Conservation (phyloP, 1,140 invertebrate genomes). For the Brachystomella parvula region DNA sequence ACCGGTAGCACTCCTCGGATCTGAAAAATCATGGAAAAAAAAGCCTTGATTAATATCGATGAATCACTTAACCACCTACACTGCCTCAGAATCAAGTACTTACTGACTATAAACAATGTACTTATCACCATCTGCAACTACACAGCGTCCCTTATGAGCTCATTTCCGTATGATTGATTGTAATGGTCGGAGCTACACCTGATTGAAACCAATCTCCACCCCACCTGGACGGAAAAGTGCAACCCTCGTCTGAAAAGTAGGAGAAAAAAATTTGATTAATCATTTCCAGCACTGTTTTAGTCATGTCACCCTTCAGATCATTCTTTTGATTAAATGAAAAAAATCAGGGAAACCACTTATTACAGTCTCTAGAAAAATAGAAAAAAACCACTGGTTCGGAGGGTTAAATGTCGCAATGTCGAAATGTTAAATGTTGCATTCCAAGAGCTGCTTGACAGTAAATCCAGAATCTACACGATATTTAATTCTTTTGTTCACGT, state of each 20-base stretch:
- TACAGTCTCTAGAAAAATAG: background rate
- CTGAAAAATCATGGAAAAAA: conserved; percentile 35
- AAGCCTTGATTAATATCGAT: background rate
- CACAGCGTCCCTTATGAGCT: conserved; percentile 66
- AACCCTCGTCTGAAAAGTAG: conserved; percentile 40
- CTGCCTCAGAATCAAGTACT: conserved; percentile 41
- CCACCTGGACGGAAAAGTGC: conserved; percentile 63
- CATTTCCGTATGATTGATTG: conserved; percentile 61
- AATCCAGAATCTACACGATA: too few relatives aligned
- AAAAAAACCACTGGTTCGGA: background rate
- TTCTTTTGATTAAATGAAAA: background rate
- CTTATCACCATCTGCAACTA: conserved; percentile 60
- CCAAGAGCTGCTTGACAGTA: too few relatives aligned
- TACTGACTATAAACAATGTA: conserved; percentile 66
- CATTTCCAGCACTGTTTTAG: background rate
- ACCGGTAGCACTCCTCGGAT: conserved; percentile 51
- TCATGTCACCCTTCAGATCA: background rate
- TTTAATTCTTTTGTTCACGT: too few relatives aligned
- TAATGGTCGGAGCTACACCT: conserved; percentile 55
- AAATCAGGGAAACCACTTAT: background rate
- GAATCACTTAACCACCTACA: background rate
- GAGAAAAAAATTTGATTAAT: background rate
- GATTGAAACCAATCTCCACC: conserved; percentile 70
- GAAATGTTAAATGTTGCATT: background rate
- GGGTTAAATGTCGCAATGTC: background rate